phyloP scores from a whole-genome alignment of 2,888 invertebrate species.

The Calameuta idolon region DNA sequence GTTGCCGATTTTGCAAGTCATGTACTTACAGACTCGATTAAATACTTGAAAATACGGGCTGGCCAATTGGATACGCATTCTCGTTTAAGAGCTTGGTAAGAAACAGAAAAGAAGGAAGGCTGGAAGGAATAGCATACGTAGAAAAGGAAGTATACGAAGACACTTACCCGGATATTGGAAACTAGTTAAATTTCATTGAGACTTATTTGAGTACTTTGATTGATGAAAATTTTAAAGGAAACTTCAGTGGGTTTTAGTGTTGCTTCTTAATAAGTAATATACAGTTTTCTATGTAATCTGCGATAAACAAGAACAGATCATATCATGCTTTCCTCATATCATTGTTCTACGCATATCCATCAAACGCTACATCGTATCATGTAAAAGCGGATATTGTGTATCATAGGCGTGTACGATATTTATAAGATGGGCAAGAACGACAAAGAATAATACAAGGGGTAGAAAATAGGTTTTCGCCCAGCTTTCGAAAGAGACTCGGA shows the following conservation, averaged over 20 bases:
- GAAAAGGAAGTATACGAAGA: background rate
- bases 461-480: background rate
- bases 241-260: background rate
- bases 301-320: slow-evolving; percentile 45
- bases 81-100: background rate
- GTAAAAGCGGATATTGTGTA: slow-evolving; percentile 42
- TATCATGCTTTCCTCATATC: slow-evolving; percentile 58
- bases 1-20: background rate
- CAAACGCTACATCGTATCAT: slow-evolving; percentile 36
- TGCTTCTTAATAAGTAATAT: background rate
- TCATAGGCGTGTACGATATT: slow-evolving; percentile 44
- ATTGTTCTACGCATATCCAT: slow-evolving; percentile 43
- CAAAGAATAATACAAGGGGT: background rate
- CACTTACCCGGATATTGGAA: background rate
- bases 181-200: background rate
- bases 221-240: background rate
- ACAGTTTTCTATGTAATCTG: slow-evolving; percentile 27
- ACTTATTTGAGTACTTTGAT: background rate
- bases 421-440: slow-evolving; percentile 13
- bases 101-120: background rate
- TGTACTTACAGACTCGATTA: background rate
- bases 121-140: background rate
- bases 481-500: background rate
- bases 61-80: background rate
- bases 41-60: background rate